Base-by-base conservation (phyloP, 2,797 vertebrate genomes). In the Leuciscus waleckii region DNA sequence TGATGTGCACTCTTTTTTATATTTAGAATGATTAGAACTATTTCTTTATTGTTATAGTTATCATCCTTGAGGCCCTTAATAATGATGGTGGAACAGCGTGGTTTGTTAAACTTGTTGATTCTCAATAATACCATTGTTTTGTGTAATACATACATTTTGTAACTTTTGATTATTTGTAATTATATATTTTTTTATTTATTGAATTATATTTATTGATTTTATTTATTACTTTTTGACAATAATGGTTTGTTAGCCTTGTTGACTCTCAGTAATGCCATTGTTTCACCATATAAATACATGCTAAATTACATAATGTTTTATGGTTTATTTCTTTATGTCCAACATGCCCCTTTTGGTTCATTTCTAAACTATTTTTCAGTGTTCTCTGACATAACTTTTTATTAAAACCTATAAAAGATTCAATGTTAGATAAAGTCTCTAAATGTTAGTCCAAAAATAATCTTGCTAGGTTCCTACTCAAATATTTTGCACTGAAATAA, bases 361-460 rank as follows among this genome's bases (percentile, higher is more conserved):
- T 56, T 76, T 76, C 49, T n/a, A 37, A 76, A 14, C 13, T n/a
- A 3, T 5, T 6, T 29, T 23, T 9, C 26, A 23, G 17, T 58
- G 11, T 78, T 78, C 17, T 41, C 54, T 77, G 75, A 58, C 75
- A 76, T n/a, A 26, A n/a, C 3, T 17, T 73, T 46, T 26, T 51
- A 49, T 51, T 51, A 51, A 75, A 74, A 32, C 16, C 43, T 32
- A 32, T 51, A 16, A 49, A 49, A 49, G 14, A 49, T 16, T 11
- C 41, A 43, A 11, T 43, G 41, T 49, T 16, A 49, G 14, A 46
- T 46, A 46, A 46, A 16, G 46, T 49, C n/a, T 68, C 17, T 70
- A 61, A 70, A 61, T 17, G 49, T 76, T 79, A 43, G 76, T 86
- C 82, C 32, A 73, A 80, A 74, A 83, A 83, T 77, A 81, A 79